Evolutionary conservation across 2,888 invertebrate genomes (phyloP).

Genomic region (Luperina testacea): DNA sequence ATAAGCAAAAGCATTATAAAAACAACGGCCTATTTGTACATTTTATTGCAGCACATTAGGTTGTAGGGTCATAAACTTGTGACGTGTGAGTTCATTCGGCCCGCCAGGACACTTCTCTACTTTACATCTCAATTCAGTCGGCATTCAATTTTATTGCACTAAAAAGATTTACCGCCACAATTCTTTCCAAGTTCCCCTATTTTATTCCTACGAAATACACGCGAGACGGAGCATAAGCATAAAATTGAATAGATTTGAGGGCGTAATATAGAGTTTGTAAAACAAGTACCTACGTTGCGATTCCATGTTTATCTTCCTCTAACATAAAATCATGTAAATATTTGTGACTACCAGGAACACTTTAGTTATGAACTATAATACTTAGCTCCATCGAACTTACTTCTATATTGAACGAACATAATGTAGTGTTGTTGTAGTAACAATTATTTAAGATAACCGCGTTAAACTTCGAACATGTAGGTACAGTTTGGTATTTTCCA

Average conservation of each 20-base stretch:
- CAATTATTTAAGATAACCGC: constrained; percentile 17
- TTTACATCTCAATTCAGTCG: constrained; percentile 74
- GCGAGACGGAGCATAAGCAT: constrained; percentile 39
- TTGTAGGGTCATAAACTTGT: constrained; percentile 69
- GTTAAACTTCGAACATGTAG: constrained; percentile 16
- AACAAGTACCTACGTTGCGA: constrained; percentile 43
- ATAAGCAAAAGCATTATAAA: constrained; percentile 24
- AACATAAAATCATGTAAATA: constrained; percentile 45
- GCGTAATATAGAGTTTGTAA: constrained; percentile 47
- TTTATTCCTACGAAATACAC: constrained; percentile 51
- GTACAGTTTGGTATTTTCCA: constrained; percentile 49
- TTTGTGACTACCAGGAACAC: constrained; percentile 29
- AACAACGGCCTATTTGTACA: constrained; percentile 42
- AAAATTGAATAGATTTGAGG: constrained; percentile 59
- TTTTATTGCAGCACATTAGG: constrained; percentile 66
- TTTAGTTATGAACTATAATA: constrained; percentile 20
- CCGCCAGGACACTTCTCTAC: constrained; percentile 55
- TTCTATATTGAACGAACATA: constrained; percentile 18
- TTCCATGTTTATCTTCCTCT: constrained; percentile 45
- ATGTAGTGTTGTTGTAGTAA: constrained; percentile 27
- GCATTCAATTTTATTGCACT: constrained; percentile 76
- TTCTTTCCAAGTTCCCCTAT: constrained; percentile 59
- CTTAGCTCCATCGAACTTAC: constrained; percentile 2
- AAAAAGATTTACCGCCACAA: constrained; percentile 72
- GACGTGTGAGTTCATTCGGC: constrained; percentile 67